Evolutionary conservation across 2,888 invertebrate genomes (phyloP).

Genomic region (Nomada flava): DNA sequence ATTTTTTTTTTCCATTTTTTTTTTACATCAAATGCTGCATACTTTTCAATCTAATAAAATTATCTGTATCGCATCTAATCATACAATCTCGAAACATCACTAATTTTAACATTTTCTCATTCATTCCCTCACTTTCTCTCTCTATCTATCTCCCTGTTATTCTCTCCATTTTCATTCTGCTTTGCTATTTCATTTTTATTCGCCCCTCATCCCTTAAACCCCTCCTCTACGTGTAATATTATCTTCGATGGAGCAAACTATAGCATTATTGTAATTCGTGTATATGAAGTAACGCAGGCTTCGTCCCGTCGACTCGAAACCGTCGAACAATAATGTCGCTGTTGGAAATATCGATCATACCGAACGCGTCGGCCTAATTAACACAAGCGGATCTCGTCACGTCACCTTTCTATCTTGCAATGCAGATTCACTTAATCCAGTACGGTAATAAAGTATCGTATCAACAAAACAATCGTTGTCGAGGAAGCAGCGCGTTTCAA

Average conservation of each 20-base stretch:
- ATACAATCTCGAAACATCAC: conserved; percentile 75
- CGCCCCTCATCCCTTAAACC: conserved; percentile 19
- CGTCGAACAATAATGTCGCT: neutral
- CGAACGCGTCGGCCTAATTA: neutral
- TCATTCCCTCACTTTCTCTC: conserved; percentile 10
- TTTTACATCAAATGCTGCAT: conserved; percentile 75
- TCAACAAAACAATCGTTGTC: conserved; percentile 53
- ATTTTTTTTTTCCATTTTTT: conserved; percentile 57
- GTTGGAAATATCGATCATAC: conserved; percentile 6
- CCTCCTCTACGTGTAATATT: conserved; percentile 62
- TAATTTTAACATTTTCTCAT: conserved; percentile 76
- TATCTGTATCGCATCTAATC: conserved; percentile 78
- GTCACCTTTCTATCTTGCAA: conserved; percentile 16
- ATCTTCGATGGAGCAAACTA: conserved; percentile 78
- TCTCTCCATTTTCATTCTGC: neutral
- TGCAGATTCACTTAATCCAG: conserved; percentile 22
- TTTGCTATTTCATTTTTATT: conserved; percentile 7
- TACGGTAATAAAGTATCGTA: conserved; percentile 18
- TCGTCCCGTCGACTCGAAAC: conserved; percentile 15
- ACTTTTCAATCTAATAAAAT: conserved; percentile 79
- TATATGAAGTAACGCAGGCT: conserved; percentile 36
- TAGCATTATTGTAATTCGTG: conserved; percentile 43
- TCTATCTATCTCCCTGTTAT: conserved; percentile 1
- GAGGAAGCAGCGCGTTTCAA: conserved; percentile 57
- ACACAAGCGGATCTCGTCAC: neutral